Base-by-base conservation (phyloP, 2,888 invertebrate genomes). In the Macroteleia sp. region DNA sequence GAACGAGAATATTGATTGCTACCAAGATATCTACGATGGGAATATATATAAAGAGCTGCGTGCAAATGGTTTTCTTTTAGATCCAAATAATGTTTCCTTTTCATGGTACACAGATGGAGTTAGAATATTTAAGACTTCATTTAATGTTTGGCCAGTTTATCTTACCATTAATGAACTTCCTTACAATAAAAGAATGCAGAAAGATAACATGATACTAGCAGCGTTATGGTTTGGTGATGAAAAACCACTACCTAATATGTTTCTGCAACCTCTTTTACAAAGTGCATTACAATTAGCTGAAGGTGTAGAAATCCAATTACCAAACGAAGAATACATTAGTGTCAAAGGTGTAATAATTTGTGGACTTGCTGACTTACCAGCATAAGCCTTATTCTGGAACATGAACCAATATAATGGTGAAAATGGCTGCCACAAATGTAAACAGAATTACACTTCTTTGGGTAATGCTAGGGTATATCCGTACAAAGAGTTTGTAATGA, bases 31-130 rank as follows among this genome's bases (percentile, higher is more conserved):
- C 8, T 77, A 74, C 25, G 25, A 44, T 12, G 36, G 36, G 2
- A 8, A 2, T 2, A 36, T 36, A 2, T 36, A 36, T 14, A 59
- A 66, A 62, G 44, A 64, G n/a, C 70, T 76, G 28, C 46, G 34
- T 56, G 32, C 30, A 48, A 41, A 42, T 9, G 59, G 52, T 34
- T 36, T 64, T 32, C 48, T 75, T 14, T 34, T 30, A 32, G 14
- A 28, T 10, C 30, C 12, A 6, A 44, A 36, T 19, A 48, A 56
- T 50, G 34, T 75, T 54, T 30, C 76, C 39, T 28, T 66, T 2
- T 80, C 54, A n/a, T 83, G 77, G 79, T 81, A 82, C 25, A 73
- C 57, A 5, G 83, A 83, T 71, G 82, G 81, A 1, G 59, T 83
- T 19, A 57, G 69, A 39, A 54, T 82, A 5, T 82, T 71, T 14